These are phyloP conservation scores for Danio tinwini DNA, from an alignment of 2,797 vertebrate genomes.

Conservation along the genomic window DNA sequence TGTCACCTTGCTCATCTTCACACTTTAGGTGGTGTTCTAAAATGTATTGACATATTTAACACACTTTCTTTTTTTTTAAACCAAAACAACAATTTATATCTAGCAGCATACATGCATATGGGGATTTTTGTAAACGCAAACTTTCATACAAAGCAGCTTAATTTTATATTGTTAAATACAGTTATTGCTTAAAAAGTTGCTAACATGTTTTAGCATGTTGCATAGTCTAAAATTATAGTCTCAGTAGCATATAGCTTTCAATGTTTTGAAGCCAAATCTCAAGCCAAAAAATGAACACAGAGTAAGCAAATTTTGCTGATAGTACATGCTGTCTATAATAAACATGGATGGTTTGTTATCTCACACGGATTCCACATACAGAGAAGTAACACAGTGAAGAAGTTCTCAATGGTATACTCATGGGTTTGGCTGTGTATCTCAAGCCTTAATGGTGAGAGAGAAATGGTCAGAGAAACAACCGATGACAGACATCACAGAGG, in stretches of 20 bases:
- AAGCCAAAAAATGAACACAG: background rate
- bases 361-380: background rate
- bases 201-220: background rate
- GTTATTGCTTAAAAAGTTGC: background rate
- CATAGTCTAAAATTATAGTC: too few species aligned
- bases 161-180: too few species aligned
- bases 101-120: too few species aligned
- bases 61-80: background rate
- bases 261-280: background rate
- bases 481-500: constrained; percentile 8
- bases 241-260: too few species aligned
- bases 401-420: background rate
- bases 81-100: too few species aligned
- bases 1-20: too few species aligned
- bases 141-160: too few species aligned
- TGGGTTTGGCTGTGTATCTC: background rate
- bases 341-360: background rate
- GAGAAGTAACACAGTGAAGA: background rate
- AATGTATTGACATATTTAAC: background rate
- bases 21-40: background rate
- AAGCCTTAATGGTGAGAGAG: background rate
- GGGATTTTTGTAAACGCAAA: too few species aligned
- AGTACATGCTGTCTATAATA: background rate
- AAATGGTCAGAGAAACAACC: background rate
- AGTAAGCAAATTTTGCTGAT: rapidly evolving